Base-by-base conservation (phyloP, 2,888 invertebrate genomes). In the Eudemis profundana region DNA sequence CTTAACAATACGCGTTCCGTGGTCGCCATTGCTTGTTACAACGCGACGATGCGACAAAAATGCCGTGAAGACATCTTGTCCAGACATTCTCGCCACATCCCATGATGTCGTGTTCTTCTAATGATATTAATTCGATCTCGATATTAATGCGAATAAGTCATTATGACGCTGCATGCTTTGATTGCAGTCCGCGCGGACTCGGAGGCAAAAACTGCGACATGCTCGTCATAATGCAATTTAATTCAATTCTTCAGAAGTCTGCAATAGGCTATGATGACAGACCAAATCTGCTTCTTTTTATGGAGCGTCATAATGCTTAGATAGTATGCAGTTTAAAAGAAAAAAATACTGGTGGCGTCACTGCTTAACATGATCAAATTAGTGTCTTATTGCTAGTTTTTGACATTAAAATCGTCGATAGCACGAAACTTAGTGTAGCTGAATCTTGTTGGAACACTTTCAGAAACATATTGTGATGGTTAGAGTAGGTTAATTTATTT, bases 101-200 rank as follows among this genome's bases (percentile, higher is more conserved):
- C 63, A 27, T 49, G 23, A 36, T 21, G n/a, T 49, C 61, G 51
- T 54, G 54, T 63, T 63, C 64, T 64, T 57, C 42, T 59, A 57
- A 51, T 23, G 40, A 49, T 33, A 63, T 63, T 63, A 53, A 64
- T 57, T 42, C 56, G 40, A 44, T 42, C 56, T 59, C 23, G 49
- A 57, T 64, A 59, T 57, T 57, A 64, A 50, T 59, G 57, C 50
- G 29, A 63, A 61, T 44, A 61, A 64, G 64, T 64, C 64, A 64
- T 64, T 64, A 64, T 64, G 47, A 57, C 64, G 23, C 57, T 57
- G 63, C 42, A 56, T 63, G 54, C 21, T 42, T 57, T 50, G 42
- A 40, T 40, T 21, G 19, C n/a, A 29, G 56, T 19, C 46, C 38
- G 15, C 2, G 38, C 33, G 29, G 38, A 23, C 27, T 5, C 29